phyloP scores from a whole-genome alignment of 2,113 vertebrate species.

The Accipiter cooperii region DNA sequence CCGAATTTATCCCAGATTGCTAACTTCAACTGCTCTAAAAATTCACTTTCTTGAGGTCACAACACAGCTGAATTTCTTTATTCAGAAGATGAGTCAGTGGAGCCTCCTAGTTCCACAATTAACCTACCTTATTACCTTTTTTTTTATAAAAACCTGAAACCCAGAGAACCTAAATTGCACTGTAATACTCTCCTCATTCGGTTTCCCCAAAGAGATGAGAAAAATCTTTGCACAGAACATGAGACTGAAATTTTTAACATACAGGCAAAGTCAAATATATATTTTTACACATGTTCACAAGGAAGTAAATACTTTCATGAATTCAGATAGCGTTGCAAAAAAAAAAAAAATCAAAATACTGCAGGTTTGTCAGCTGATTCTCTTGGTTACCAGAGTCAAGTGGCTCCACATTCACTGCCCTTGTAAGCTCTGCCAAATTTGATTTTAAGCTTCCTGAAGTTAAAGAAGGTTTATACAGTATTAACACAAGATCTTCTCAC shows the following conservation, averaged over 20 bases:
- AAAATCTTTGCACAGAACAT: not conserved
- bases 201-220: not conserved
- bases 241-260: not conserved
- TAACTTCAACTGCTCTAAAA: slow-evolving; percentile 59
- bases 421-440: slow-evolving; percentile 69
- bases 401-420: slow-evolving; percentile 49
- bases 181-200: not conserved
- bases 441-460: slow-evolving; percentile 65
- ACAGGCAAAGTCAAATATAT: not conserved
- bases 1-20: slow-evolving; percentile 60
- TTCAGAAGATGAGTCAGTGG: slow-evolving; percentile 48
- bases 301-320: not conserved
- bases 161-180: slow-evolving; percentile 5
- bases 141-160: not conserved
- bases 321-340: slow-evolving; percentile 18
- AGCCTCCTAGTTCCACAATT: slow-evolving; percentile 47
- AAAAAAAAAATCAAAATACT: not conserved
- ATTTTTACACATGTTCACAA: not conserved
- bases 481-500: slow-evolving; percentile 58
- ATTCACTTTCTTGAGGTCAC: slow-evolving; percentile 58
- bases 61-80: slow-evolving; percentile 40
- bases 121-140: slow-evolving; percentile 25
- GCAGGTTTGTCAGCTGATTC: slow-evolving; percentile 18
- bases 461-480: slow-evolving; percentile 65
- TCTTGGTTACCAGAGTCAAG: slow-evolving; percentile 2